phyloP scores from a whole-genome alignment of 1,140 invertebrate genomes.

The Glossosoma conforme region DNA sequence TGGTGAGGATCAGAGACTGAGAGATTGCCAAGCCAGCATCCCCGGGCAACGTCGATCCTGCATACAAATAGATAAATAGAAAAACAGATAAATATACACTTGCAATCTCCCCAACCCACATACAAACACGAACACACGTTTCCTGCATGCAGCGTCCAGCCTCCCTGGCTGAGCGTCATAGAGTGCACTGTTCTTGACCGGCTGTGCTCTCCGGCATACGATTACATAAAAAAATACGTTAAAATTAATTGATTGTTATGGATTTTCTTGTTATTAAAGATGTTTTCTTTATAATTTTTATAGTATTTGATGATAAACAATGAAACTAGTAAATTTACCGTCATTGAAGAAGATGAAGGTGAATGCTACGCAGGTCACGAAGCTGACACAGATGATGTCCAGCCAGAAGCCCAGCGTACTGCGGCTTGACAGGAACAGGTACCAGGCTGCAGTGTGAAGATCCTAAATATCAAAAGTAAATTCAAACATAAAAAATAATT shows the following conservation, averaged over 20 bases:
- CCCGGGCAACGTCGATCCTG: slow-evolving; percentile 29
- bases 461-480: slow-evolving; percentile 48
- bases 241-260: no score
- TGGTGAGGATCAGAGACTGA: slow-evolving; percentile 66
- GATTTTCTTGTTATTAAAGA: background rate
- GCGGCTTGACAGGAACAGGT: slow-evolving; percentile 67
- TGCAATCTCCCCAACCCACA: no score
- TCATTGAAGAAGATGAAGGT: slow-evolving; percentile 43
- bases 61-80: background rate
- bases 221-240: no score
- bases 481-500: background rate
- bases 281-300: no score
- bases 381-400: slow-evolving; percentile 56
- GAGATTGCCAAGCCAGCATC: slow-evolving; percentile 68
- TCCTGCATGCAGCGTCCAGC: no score
- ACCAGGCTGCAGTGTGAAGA: slow-evolving; percentile 61
- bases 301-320: no score
- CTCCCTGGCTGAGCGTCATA: no score
- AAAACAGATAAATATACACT: no score
- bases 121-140: no score
- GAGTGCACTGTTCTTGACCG: no score
- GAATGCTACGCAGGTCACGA: slow-evolving; percentile 57
- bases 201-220: no score
- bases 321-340: slow-evolving; percentile 24
- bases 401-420: slow-evolving; percentile 71